phyloP scores from a whole-genome alignment of 2,888 invertebrate species.

The Lasioglossum zephyrum region DNA sequence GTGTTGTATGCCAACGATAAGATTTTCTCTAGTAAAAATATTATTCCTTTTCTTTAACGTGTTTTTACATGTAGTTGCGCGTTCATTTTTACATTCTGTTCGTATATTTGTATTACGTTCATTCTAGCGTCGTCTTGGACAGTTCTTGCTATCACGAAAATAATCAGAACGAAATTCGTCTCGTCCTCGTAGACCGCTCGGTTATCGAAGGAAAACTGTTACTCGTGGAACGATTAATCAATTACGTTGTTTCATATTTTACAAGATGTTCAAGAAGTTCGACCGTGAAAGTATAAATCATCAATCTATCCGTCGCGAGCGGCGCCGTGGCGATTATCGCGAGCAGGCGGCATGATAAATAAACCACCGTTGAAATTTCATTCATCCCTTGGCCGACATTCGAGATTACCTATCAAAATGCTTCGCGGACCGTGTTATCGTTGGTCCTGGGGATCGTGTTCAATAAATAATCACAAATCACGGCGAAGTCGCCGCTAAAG shows the following conservation, averaged over 20 bases:
- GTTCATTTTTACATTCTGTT: too few relatives aligned
- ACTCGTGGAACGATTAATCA: neutral
- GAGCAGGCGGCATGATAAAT: neutral
- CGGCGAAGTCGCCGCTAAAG: neutral
- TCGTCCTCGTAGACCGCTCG: neutral
- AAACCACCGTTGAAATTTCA: neutral
- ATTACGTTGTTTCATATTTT: conserved; percentile 14
- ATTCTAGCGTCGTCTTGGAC: neutral
- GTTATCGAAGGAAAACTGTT: neutral
- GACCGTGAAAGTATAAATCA: neutral
- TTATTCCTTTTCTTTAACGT: too few relatives aligned
- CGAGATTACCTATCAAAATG: neutral
- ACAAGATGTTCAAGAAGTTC: neutral
- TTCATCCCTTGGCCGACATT: conserved; percentile 18
- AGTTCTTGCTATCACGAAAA: neutral
- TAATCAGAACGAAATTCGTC: neutral
- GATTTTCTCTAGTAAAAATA: too few relatives aligned
- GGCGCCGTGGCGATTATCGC: neutral
- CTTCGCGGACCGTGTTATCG: neutral
- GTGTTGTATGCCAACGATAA: too few relatives aligned
- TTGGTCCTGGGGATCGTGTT: neutral
- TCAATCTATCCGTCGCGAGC: neutral
- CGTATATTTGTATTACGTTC: too few relatives aligned
- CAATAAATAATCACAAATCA: conserved; percentile 2
- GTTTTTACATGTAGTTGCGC: too few relatives aligned